These are phyloP conservation scores for Fukomys damarensis DNA, from an alignment of 2,113 vertebrate species.

Conservation along the genomic window DNA sequence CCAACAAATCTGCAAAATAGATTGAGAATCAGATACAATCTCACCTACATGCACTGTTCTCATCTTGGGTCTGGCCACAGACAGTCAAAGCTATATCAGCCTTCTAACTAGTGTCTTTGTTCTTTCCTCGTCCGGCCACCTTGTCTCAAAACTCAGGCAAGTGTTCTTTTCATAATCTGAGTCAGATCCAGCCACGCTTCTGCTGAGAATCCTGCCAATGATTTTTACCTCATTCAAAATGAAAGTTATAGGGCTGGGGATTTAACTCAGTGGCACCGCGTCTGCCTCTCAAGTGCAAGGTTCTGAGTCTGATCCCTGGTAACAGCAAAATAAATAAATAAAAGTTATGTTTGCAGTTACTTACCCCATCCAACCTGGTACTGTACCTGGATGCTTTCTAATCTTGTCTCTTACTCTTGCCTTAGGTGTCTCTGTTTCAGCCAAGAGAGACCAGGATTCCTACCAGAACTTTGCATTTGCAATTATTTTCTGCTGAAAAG, in stretches of 20 bases:
- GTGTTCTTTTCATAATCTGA: background rate
- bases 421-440: background rate
- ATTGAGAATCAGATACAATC: background rate
- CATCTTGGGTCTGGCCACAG: background rate
- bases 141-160: conserved; percentile 25
- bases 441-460: background rate
- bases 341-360: background rate
- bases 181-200: background rate
- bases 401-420: background rate
- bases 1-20: conserved; percentile 6
- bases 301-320: too few relatives aligned
- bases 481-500: background rate
- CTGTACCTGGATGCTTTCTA: background rate
- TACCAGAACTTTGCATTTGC: background rate
- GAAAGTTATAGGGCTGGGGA: background rate
- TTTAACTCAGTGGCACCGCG: too few relatives aligned
- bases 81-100: too few relatives aligned
- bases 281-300: too few relatives aligned
- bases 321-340: too few relatives aligned
- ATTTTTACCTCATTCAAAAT: conserved; percentile 1
- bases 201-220: background rate
- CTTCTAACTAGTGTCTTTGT: background rate
- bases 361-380: background rate
- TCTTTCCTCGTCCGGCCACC: background rate
- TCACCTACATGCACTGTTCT: background rate